A percentile compares a stretch with the other conserved stretches of the same genome.
phyloP scores from a whole-genome alignment of 1,140 invertebrate genomes.

The Ceratoteleas bidentatus region DNA sequence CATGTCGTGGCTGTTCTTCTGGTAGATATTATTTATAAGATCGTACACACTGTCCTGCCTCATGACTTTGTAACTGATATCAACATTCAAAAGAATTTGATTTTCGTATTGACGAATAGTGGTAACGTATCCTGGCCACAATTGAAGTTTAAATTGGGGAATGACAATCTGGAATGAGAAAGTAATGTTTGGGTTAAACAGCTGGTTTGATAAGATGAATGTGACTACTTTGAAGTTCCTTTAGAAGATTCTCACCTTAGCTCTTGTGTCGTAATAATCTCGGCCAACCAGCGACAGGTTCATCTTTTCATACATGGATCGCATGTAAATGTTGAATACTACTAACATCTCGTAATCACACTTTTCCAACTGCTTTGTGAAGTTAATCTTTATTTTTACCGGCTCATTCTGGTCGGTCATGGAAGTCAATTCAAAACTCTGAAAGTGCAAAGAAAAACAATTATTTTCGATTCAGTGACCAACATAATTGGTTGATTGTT shows the following conservation, averaged over 20 bases:
- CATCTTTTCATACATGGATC: slow-evolving; percentile 85
- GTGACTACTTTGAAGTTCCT: no score
- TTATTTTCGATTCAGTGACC: no score
- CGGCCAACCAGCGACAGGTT: slow-evolving; percentile 87
- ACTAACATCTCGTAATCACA: slow-evolving; percentile 75
- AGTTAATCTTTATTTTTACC: slow-evolving; percentile 73
- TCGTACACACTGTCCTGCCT: slow-evolving; percentile 82
- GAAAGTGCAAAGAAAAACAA: neutral
- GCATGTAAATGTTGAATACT: slow-evolving; percentile 88
- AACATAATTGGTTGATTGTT: no score
- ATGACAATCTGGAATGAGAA: slow-evolving; percentile 70
- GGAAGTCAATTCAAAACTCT: slow-evolving; percentile 11
- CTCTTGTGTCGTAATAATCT: slow-evolving; percentile 88
- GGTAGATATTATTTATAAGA: slow-evolving; percentile 82
- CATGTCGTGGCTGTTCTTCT: no score
- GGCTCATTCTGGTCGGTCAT: slow-evolving; percentile 48
- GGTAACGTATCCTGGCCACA: slow-evolving; percentile 90
- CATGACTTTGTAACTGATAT: slow-evolving; percentile 89
- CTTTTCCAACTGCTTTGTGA: slow-evolving; percentile 70
- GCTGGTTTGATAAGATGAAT: no score
- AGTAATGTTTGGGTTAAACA: neutral
- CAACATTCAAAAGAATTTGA: slow-evolving; percentile 86
- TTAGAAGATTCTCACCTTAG: slow-evolving; percentile 80
- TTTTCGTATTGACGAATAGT: slow-evolving; percentile 89
- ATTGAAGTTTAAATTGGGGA: slow-evolving; percentile 81